Base-by-base conservation (phyloP, 2,797 vertebrate species). In the Limosa lapponica region DNA sequence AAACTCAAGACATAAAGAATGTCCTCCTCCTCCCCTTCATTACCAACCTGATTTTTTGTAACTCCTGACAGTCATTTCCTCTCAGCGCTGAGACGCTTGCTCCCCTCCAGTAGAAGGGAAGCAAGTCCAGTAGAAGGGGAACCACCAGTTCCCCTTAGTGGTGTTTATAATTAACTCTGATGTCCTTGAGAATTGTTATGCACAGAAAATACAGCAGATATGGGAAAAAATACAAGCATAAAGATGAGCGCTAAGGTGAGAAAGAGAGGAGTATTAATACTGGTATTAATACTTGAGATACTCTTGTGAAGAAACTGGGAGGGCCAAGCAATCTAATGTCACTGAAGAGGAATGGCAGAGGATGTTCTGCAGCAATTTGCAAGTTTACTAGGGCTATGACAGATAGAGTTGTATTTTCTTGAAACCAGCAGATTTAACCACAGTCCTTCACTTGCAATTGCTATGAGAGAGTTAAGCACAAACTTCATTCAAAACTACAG, bases 81-180 rank as follows among this genome's bases (percentile, higher is more conserved):
- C 49, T 70, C 30, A 46, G 22, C 17, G 24, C 23, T n/a, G 30
- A 78, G 25, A 11, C 2, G 1, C 23, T 34, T 39, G 18, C 16
- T 70, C 6, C 20, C 7, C 7, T 89, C 6, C 51, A 16, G 24
- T 1, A 70, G 28, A 27, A 78, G 27, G 19, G 82, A 30, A 20
- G 12, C 41, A 37, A n/a, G n/a, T 89, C 6, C 51, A 16, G 24
- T 1, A 70, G 28, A 27, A 78, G 27, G 19, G 82, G n/a, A 30
- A 20, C 11, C 41, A 37, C n/a, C 39, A 1, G 0, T 30, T 66
- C 44, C 54, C 8, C 7, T 61, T 51, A 13, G 1, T 32, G 10
- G 2, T 77, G 19, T 57, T 83, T 32, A 28, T 7, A 46, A n/a
- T 25, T 58, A 49, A 20, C 16, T 30, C 3, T 57, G 11, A 19